Conservation (phyloP, 2,113 vertebrate species). For the Catharus bicknelli region DNA sequence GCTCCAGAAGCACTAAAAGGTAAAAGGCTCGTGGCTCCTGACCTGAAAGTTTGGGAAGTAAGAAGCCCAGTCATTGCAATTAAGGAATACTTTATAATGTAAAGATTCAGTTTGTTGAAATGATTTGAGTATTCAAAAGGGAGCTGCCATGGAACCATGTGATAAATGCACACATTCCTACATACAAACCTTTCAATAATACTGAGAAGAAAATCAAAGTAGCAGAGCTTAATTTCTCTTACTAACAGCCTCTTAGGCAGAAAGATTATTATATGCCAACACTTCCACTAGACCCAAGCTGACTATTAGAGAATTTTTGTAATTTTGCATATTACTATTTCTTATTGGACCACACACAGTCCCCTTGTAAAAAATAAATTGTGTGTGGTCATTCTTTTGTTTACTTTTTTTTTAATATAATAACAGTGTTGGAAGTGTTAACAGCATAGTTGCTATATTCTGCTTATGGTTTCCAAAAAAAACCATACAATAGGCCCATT, state of each 20-base stretch:
- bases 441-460: background rate
- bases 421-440: background rate
- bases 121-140: background rate
- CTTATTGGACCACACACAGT: background rate
- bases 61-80: background rate
- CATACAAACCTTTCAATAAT: background rate
- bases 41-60: background rate
- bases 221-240: background rate
- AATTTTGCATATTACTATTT: background rate
- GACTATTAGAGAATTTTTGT: background rate
- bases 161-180: background rate
- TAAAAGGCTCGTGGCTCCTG: background rate
- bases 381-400: background rate
- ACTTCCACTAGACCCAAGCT: background rate
- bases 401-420: background rate
- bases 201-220: background rate
- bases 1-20: background rate
- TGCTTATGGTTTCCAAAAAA: background rate
- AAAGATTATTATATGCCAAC: background rate
- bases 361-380: background rate
- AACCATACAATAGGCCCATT: background rate
- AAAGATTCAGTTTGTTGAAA: background rate
- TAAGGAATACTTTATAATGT: background rate
- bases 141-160: background rate
- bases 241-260: background rate